phyloP scores from a whole-genome alignment of 2,113 vertebrate genomes.

The Oreochromis niloticus region DNA sequence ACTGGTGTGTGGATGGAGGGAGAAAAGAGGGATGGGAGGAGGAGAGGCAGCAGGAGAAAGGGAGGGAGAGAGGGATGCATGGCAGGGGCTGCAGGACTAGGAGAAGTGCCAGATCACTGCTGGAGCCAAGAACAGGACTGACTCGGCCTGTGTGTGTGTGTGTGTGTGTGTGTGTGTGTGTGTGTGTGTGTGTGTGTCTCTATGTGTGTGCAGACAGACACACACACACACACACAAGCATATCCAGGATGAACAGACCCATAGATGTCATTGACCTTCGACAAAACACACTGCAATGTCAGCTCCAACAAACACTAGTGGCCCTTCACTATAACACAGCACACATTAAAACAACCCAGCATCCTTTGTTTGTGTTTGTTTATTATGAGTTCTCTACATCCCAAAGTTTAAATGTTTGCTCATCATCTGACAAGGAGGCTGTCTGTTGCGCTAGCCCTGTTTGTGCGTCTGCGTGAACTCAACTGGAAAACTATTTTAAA shows the following conservation, averaged over 20 bases:
- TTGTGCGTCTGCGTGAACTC: background rate
- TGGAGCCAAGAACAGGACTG: slow-evolving; percentile 58
- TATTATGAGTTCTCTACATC: background rate
- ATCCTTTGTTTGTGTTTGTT: background rate
- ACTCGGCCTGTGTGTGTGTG: background rate
- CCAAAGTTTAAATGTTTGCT: background rate
- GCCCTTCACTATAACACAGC: background rate
- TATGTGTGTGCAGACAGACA: background rate
- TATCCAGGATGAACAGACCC: slow-evolving; percentile 35
- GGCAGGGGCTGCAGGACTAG: slow-evolving; percentile 48
- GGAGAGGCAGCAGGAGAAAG: background rate
- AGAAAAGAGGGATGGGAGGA: background rate
- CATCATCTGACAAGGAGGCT: background rate
- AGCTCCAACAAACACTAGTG: background rate
- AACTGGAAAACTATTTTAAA: slow-evolving; percentile 7
- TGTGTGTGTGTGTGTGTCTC: background rate
- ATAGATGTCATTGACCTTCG: slow-evolving; percentile 44
- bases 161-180: background rate
- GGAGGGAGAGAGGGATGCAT: background rate
- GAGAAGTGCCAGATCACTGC: slow-evolving; percentile 57
- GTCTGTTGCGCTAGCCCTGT: background rate
- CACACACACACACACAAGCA: background rate
- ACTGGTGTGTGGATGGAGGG: slow-evolving; percentile 37
- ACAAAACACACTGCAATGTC: slow-evolving; percentile 32
- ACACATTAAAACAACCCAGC: background rate